phyloP scores from a whole-genome alignment of 2,888 invertebrate genomes.

The Penaeus monodon region DNA sequence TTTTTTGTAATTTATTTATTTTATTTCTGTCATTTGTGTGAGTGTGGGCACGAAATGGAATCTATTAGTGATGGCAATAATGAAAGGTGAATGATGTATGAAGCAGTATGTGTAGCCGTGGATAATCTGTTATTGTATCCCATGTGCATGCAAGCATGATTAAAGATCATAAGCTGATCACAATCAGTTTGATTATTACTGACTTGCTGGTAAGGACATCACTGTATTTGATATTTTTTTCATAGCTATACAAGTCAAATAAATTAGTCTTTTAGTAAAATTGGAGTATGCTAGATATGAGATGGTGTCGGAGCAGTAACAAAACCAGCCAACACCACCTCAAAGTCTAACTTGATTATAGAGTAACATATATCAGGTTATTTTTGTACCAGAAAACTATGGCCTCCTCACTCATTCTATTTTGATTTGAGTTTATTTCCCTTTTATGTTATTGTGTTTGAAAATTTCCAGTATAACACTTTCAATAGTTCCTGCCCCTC shows the following conservation, averaged over 20 bases:
- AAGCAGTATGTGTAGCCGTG: slow-evolving; percentile 41
- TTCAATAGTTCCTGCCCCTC: slow-evolving; percentile 56
- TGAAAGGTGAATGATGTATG: slow-evolving; percentile 45
- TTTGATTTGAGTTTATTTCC: slow-evolving; percentile 41
- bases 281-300: slow-evolving; percentile 53
- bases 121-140: slow-evolving; percentile 48
- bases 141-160: slow-evolving; percentile 52
- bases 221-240: slow-evolving; percentile 58
- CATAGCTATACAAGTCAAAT: slow-evolving; percentile 59
- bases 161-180: slow-evolving; percentile 37
- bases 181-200: slow-evolving; percentile 50
- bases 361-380: slow-evolving; percentile 60
- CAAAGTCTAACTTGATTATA: slow-evolving; percentile 51
- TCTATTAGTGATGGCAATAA: slow-evolving; percentile 47
- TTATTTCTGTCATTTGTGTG: slow-evolving; percentile 48
- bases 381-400: slow-evolving; percentile 62
- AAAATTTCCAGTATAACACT: slow-evolving; percentile 45
- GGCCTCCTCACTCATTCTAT: slow-evolving; percentile 62
- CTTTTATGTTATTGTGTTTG: slow-evolving; percentile 37
- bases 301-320: slow-evolving; percentile 39
- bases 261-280: slow-evolving; percentile 61
- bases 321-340: slow-evolving; percentile 41
- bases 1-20: slow-evolving; percentile 53
- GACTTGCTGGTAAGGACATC: slow-evolving; percentile 59
- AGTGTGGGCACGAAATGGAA: slow-evolving; percentile 43